These are phyloP conservation scores for Drosophila rhopaloa DNA, from an alignment of 1,140 invertebrate species.

Conservation along the genomic window DNA sequence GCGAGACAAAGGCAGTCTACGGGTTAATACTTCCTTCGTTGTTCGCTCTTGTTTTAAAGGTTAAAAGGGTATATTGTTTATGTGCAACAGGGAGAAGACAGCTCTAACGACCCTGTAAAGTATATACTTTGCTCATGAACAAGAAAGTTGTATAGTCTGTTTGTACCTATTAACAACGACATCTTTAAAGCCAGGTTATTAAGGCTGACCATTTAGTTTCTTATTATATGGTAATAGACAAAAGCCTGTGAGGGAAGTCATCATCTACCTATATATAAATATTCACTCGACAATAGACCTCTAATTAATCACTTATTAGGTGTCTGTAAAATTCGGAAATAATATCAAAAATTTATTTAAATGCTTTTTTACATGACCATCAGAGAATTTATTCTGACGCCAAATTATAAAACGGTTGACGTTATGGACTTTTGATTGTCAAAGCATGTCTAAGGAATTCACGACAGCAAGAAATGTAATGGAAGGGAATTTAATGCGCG, in stretches of 20 bases:
- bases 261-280: no score
- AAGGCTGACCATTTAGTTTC: no score
- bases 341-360: conserved; percentile 34
- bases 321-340: neutral
- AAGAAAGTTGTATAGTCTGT: no score
- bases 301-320: no score
- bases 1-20: conserved; percentile 23
- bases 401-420: conserved; percentile 4
- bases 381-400: conserved; percentile 4
- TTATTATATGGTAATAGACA: no score
- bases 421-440: neutral
- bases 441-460: neutral
- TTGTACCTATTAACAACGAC: no score
- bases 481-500: neutral
- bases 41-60: neutral
- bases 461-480: neutral
- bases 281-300: no score
- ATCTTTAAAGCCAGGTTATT: no score
- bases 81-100: neutral
- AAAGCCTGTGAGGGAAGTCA: no score
- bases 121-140: neutral
- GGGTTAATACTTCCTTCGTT: conserved; percentile 21
- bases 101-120: neutral
- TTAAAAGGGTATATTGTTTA: neutral
- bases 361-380: conserved; percentile 1